phyloP scores from a whole-genome alignment of 2,113 vertebrate species.

The Rousettus leschenaultii region DNA sequence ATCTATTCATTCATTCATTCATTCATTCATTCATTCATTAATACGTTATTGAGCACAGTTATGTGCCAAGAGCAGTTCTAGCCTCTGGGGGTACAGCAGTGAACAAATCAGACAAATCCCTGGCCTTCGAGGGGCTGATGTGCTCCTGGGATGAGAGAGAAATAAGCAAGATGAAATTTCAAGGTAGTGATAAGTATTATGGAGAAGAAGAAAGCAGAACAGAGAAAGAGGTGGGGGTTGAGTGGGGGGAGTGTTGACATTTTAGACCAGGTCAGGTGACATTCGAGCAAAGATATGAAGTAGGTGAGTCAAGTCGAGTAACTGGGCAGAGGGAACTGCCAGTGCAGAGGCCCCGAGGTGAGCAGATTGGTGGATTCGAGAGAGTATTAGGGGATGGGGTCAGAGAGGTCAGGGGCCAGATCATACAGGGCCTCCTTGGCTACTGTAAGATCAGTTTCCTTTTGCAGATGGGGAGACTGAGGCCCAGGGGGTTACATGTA shows the following conservation, averaged over 20 bases:
- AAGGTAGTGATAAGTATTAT: fast-evolving
- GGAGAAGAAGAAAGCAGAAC: background rate
- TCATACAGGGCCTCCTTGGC: background rate
- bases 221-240: fast-evolving
- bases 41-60: background rate
- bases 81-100: background rate
- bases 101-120: background rate
- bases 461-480: background rate
- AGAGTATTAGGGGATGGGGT: background rate
- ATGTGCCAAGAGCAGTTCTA: background rate
- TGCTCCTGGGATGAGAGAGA: background rate
- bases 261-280: background rate
- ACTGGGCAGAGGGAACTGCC: background rate
- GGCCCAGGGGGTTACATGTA: background rate
- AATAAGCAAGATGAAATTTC: too few relatives aligned
- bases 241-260: background rate
- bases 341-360: background rate
- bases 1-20: background rate
- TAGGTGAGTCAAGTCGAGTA: background rate
- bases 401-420: background rate
- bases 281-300: too few relatives aligned
- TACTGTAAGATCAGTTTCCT: background rate
- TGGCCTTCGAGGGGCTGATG: background rate
- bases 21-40: background rate
- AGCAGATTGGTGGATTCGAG: background rate